Evolutionary conservation across 2,888 invertebrate species (phyloP).

Genomic region (Lasioglossum zephyrum): DNA sequence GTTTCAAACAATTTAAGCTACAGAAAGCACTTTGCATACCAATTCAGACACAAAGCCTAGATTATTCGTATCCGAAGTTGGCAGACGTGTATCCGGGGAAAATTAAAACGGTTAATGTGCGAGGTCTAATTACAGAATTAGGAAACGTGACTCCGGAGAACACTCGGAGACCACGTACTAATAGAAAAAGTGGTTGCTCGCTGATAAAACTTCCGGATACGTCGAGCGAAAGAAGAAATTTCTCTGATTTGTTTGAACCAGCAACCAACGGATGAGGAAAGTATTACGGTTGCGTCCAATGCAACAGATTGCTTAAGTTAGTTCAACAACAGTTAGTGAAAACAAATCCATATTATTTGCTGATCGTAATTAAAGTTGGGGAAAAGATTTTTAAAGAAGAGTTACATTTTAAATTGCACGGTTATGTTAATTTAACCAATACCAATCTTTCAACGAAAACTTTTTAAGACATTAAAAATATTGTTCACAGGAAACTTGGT

Average conservation of each 20-base stretch:
- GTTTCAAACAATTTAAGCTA: slow-evolving; percentile 57
- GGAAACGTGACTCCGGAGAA: not conserved
- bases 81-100: slow-evolving; percentile 28
- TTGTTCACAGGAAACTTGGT: too few species aligned
- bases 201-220: not conserved
- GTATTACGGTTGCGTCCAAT: not conserved
- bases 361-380: not conserved
- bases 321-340: not conserved
- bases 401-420: not conserved
- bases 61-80: slow-evolving; percentile 47
- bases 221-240: not conserved
- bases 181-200: not conserved
- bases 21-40: slow-evolving; percentile 59
- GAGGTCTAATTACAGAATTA: not conserved
- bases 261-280: not conserved
- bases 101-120: slow-evolving; percentile 35
- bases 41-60: slow-evolving; percentile 46
- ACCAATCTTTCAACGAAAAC: too few species aligned
- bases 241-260: not conserved
- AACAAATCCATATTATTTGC: not conserved
- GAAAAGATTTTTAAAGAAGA: not conserved
- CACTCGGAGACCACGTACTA: not conserved
- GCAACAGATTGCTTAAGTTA: not conserved
- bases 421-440: not conserved
- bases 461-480: too few species aligned